These are phyloP conservation scores for Nesometra sesokonis DNA, from an alignment of 35 echinoderm and acorn worm species.

Conservation along the genomic window DNA sequence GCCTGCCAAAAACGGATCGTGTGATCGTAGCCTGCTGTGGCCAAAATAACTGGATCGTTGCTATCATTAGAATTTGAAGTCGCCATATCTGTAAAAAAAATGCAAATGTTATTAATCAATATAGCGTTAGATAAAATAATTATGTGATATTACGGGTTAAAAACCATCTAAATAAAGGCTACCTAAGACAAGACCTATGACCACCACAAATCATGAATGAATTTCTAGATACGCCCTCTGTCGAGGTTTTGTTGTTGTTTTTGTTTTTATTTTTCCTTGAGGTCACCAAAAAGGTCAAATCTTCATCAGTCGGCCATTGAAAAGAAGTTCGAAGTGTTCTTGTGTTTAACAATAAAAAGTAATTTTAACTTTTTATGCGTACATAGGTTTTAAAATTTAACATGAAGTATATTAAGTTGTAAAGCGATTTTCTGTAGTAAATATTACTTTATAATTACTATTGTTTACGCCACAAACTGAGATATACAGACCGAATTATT, in stretches of 20 bases:
- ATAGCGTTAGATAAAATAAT: no score
- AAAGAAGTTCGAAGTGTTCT: neutral
- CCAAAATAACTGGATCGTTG: constrained; percentile 76
- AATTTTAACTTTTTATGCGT: neutral
- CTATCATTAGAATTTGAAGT: neutral
- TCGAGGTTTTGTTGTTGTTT: neutral
- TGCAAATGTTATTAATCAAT: no score
- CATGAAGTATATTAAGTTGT: neutral
- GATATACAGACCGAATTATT: neutral
- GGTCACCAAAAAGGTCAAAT: neutral
- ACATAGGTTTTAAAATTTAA: neutral
- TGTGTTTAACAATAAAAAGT: neutral
- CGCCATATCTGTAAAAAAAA: no score
- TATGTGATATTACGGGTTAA: no score
- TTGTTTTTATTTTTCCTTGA: neutral
- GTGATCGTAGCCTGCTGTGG: constrained; percentile 93
- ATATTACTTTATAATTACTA: neutral
- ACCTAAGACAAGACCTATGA: no score
- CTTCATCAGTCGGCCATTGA: neutral
- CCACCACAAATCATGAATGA: no score
- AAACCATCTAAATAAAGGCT: no score
- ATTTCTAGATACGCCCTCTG: no score
- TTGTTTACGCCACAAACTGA: neutral
- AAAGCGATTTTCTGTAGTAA: neutral
- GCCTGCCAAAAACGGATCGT: constrained; percentile 98